phyloP scores from a whole-genome alignment of 1,140 invertebrate species.

The Bombus turneri region DNA sequence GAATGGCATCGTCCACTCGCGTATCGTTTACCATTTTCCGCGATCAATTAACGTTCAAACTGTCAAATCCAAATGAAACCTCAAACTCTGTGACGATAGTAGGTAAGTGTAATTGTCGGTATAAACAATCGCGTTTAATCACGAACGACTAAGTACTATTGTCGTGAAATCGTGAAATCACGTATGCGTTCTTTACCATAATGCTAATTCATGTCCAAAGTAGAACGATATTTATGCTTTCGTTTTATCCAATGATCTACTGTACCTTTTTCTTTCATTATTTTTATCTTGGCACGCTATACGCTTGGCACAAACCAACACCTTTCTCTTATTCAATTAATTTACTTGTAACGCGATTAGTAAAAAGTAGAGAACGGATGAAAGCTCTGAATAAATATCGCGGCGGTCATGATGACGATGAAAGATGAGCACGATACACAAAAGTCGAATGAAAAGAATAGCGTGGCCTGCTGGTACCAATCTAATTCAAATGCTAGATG shows the following conservation, averaged over 20 bases:
- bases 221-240: neutral
- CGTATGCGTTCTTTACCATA: conserved; percentile 18
- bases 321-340: conserved; percentile 1
- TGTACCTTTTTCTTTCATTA: neutral
- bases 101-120: neutral
- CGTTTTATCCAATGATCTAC: neutral
- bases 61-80: neutral
- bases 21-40: neutral
- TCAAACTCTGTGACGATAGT: neutral
- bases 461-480: neutral
- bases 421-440: neutral
- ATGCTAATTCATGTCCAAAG: conserved; percentile 26
- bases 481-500: neutral
- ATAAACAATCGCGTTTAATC: neutral
- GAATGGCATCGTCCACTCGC: neutral
- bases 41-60: neutral
- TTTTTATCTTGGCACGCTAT: neutral
- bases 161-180: neutral
- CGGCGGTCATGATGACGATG: neutral
- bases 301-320: neutral
- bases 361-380: neutral
- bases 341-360: neutral
- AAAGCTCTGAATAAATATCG: neutral
- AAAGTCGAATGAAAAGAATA: neutral
- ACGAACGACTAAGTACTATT: too few species aligned